Evolutionary conservation across 1,140 invertebrate genomes (phyloP), one percentile per base, ranked within the genome.

Genomic region (Camponotus vicinus): DNA sequence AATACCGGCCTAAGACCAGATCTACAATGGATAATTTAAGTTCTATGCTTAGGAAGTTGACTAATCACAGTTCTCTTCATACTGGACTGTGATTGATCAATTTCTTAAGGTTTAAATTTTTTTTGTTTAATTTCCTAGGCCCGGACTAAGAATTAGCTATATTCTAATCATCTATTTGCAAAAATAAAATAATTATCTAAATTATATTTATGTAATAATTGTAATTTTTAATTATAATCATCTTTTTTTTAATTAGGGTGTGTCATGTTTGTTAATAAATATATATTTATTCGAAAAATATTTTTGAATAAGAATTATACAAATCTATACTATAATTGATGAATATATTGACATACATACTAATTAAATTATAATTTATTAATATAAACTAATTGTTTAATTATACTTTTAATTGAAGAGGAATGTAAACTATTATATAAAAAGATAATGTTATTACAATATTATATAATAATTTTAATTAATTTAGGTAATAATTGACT

Each of bases 281-380:
- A 37, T 66, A 64, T 9, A 66, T 40, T 66, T 66, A 40, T 40
- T 66, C 34, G n/a, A 66, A 40, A 66, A 37, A 40, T 40, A 66
- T 18, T 42, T 69, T 9, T 69, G 2, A 66, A 59, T 21, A 27
- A 18, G 7, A 40, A 66, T 37, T 34, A 66, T 27, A 45, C 11
- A 15, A 1, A 69, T 42, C 2, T 11, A 42, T 40, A 40, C n/a
- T 21, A 64, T 0, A n/a, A 37, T 64, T 18, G 6, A 64, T 15
- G 0, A 37, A n/a, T 9, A n/a, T 18, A 64, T 7, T 15, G 49
- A 52, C 15, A 18, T 13, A 18, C 13, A 15, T 3, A 18, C 15
- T 1, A 42, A 42, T 52, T 52, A 52, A 52, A 13, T 52, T 52
- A 52, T 52, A 52, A 52, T 13, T 52, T 52, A 52, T 52, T 52